A percentile compares a stretch with the other conserved stretches of the same genome.
Conservation (phyloP, 2,888 invertebrate genomes). For the Sarcophaga rosellei region DNA sequence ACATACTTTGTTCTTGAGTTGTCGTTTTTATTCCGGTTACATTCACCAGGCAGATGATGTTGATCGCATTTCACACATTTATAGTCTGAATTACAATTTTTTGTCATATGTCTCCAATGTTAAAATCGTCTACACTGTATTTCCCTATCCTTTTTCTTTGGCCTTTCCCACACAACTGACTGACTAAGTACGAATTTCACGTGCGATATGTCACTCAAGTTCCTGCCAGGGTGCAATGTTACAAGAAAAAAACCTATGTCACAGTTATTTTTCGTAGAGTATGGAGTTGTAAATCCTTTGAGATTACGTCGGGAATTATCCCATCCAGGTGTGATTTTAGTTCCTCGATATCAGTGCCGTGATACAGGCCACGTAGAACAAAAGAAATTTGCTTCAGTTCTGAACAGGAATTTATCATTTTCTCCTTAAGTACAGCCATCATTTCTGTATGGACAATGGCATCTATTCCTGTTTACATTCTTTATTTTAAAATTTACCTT, state of each 20-base stretch:
- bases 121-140: background rate
- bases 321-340: background rate
- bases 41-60: constrained; percentile 30
- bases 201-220: background rate
- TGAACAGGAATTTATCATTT: background rate
- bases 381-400: background rate
- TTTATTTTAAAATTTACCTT: no score
- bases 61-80: no score
- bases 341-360: background rate
- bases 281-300: no score
- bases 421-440: background rate
- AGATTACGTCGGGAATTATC: background rate
- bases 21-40: constrained; percentile 3
- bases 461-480: background rate
- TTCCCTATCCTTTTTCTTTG: constrained; percentile 10
- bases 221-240: no score
- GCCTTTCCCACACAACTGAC: background rate
- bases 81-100: no score
- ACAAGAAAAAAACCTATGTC: no score
- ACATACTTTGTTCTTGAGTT: constrained; percentile 4
- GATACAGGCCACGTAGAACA: background rate
- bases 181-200: background rate
- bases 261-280: no score
- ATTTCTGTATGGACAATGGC: background rate
- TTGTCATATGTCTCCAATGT: no score